phyloP scores from a whole-genome alignment of 1,140 invertebrate species.

The Zaprionus inermis region DNA sequence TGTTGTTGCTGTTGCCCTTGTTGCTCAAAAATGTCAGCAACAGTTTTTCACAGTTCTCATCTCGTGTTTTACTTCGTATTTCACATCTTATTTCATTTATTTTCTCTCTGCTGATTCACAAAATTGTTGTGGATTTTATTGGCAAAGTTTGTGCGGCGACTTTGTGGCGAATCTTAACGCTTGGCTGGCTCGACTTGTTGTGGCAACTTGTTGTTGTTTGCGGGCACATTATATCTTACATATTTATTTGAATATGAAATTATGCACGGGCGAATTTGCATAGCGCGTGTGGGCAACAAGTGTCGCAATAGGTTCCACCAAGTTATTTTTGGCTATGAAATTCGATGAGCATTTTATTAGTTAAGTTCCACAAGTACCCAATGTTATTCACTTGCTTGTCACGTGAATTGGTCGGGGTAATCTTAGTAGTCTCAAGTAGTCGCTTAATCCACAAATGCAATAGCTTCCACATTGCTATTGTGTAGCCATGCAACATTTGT shows the following conservation, averaged over 20 bases:
- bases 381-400: not conserved
- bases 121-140: slow-evolving; percentile 73
- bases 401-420: fast-evolving
- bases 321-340: not conserved
- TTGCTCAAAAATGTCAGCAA: slow-evolving; percentile 68
- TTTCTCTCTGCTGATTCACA: slow-evolving; percentile 38
- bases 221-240: slow-evolving; percentile 29
- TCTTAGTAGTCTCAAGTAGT: not conserved
- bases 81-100: slow-evolving; percentile 19
- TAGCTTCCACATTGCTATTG: not conserved
- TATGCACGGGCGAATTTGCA: slow-evolving; percentile 10
- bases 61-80: slow-evolving; percentile 34
- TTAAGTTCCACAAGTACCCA: not conserved
- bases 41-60: slow-evolving; percentile 56
- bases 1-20: not conserved
- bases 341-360: not conserved
- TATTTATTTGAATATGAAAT: slow-evolving; percentile 32
- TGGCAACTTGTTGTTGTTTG: not conserved
- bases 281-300: slow-evolving; percentile 30
- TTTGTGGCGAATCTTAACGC: slow-evolving; percentile 59
- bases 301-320: not conserved
- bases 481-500: not conserved
- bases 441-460: not conserved
- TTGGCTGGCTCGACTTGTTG: slow-evolving; percentile 45
- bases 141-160: slow-evolving; percentile 69